These are phyloP conservation scores for Cichladusa arquata DNA, from an alignment of 2,113 vertebrate genomes.

Conservation along the genomic window DNA sequence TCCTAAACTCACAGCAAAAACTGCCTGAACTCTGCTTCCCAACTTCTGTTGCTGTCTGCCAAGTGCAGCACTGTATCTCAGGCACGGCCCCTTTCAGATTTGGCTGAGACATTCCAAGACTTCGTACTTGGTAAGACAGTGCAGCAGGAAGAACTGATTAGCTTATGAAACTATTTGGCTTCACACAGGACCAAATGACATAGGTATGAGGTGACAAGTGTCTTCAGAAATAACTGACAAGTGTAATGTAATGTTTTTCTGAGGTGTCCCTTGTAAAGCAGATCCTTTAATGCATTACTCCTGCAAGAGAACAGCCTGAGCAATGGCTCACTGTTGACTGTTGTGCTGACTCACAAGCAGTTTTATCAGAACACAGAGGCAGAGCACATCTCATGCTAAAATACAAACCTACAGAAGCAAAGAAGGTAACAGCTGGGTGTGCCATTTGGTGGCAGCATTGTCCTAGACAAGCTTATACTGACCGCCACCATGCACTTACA, in stretches of 20 bases:
- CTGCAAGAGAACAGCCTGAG: background rate
- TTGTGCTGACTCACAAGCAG: background rate
- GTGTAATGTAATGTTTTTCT: background rate
- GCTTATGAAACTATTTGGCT: background rate
- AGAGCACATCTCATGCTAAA: background rate
- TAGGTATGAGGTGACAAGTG: background rate
- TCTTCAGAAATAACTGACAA: background rate
- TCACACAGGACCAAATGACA: background rate
- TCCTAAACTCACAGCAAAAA: background rate
- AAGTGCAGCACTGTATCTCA: background rate
- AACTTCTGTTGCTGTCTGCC: background rate
- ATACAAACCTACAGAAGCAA: background rate
- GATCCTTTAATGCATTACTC: background rate
- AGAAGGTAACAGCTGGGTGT: background rate
- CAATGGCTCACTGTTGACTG: background rate
- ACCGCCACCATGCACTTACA: background rate
- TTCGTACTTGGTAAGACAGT: background rate
- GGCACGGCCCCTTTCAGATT: background rate
- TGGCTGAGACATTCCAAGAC: background rate
- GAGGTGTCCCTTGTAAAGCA: background rate
- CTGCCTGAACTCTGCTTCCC: background rate
- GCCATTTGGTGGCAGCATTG: conserved; percentile 65
- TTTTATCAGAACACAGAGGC: background rate
- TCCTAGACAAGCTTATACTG: background rate
- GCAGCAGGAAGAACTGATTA: background rate